phyloP scores from a whole-genome alignment of 37 sponge, comb jelly and placozoan species.

The Hexactinellida sp. region DNA sequence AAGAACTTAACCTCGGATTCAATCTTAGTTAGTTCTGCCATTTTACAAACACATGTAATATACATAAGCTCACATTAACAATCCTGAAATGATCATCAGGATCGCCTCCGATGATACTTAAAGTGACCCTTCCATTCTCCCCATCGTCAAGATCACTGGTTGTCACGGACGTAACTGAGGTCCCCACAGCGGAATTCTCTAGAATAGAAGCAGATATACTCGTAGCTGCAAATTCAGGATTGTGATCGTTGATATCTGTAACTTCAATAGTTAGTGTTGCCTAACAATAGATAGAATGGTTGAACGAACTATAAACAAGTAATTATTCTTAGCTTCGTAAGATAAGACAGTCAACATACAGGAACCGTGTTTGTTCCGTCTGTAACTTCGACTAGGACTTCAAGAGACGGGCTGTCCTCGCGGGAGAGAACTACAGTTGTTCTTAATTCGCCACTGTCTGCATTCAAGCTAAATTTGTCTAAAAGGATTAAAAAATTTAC shows the following conservation, averaged over 20 bases:
- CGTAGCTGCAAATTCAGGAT: conserved; percentile 1
- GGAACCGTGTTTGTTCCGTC: not conserved
- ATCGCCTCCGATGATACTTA: not conserved
- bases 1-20: no score
- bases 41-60: no score
- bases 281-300: not conserved
- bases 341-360: not conserved
- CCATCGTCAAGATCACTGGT: conserved; percentile 9
- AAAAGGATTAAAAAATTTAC: no score
- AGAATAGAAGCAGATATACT: not conserved
- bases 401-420: not conserved
- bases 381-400: not conserved
- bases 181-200: conserved; percentile 8
- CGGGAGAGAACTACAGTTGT: conserved; percentile 7
- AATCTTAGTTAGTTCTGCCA: no score
- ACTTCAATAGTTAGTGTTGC: not conserved
- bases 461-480: conserved; percentile 1
- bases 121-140: not conserved
- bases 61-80: not conserved
- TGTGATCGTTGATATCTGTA: conserved; percentile 14
- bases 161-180: not conserved
- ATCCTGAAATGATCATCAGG: not conserved
- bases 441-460: not conserved
- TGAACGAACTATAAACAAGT: no score
- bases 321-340: no score